Evolutionary conservation across 2,797 vertebrate genomes (phyloP), one percentile per base, ranked within the genome.

Genomic region (Sebastes melanostomus): DNA sequence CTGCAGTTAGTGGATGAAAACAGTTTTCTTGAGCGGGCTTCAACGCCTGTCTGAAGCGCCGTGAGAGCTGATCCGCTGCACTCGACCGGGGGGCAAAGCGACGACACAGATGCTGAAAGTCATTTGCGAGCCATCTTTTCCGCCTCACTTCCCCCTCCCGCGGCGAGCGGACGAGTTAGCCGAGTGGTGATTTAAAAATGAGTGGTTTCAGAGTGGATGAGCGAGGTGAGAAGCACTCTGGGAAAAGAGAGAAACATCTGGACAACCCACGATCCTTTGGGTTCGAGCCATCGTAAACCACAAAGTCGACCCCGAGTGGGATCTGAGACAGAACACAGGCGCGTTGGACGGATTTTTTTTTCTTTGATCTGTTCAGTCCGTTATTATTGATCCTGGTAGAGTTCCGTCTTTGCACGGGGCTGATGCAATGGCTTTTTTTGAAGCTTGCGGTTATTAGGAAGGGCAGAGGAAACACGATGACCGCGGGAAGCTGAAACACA

Each of bases 191-290:
- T 91, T 91, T 82, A 73, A 84, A 50, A 84, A 80, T 77, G 76
- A 90, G 88, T 90, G 90, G 84, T 87, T 90, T 89, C 77, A 79
- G 83, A 88, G 75, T 84, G 72, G 75, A 81, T 18, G 59, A 69
- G 84, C 80, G 60, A 85, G 86, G 82, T 86, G 86, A 91, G 87
- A 89, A 80, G 88, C 70, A 70, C 86, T 84, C 79, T 80, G 80
- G 86, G 81, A 66, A 65, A 68, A 70, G 68, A 75, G 62, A 59
- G 12, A 67, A 75, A 75, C 71, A 60, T 79, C 75, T 63, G 61
- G 59, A 50, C 29, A 10, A 30, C 52, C 78, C 46, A 16, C 60
- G 25, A 55, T 83, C 81, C 66, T 82, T 59, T 70, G 10, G 50
- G 46, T 12, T 59, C 0, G 16, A 20, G 72, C 32, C 67, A 61